Base-by-base conservation (phyloP, 2,797 vertebrate genomes). In the Anas bahamensis region DNA sequence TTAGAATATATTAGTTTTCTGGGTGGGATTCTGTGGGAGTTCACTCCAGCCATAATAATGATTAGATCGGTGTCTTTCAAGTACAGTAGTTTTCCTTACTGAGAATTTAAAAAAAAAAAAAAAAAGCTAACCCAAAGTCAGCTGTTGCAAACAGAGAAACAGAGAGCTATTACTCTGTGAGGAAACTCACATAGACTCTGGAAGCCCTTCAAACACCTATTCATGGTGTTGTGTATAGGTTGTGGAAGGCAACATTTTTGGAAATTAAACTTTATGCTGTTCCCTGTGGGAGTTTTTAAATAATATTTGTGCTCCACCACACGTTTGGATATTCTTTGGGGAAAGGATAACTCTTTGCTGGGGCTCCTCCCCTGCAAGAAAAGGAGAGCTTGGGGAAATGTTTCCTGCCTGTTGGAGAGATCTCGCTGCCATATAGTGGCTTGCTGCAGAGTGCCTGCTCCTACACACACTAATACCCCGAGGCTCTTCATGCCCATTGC, bases 401-500 rank as follows among this genome's bases (percentile, higher is more conserved):
- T 59, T 77, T 78, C n/a, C 56, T 50, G 14, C 42, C 28, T 66
- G 17, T 52, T 31, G 17, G 78, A 7, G 81, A 79, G 75, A 41
- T 13, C 35, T 21, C 28, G 1, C 33, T 41, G 28, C 6, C 4
- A 42, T 21, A 29, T 28, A 35, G 35, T 39, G 68, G 13, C 26
- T 70, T 33, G 1, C 37, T 41, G 31, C 6, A 4, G 42, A 66
- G 15, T 17, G 0, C 13, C 26, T 39, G 42, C 71, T 59, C 6
- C 6, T 63, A 57, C 33, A 75, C 31, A 42, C 0, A 0, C 59
- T 42, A 57, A 28, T 44, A 50, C 59, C 69, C 33, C 35, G 5
- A 0, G 7, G 55, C 79, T 29, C 3, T 2, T 11, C 26, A 50
- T 59, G 46, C 22, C 50, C 17, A 2, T 1, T 2, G 41, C 1